Conservation (phyloP, 2,113 vertebrate species). For the Oophaga pumilio region DNA sequence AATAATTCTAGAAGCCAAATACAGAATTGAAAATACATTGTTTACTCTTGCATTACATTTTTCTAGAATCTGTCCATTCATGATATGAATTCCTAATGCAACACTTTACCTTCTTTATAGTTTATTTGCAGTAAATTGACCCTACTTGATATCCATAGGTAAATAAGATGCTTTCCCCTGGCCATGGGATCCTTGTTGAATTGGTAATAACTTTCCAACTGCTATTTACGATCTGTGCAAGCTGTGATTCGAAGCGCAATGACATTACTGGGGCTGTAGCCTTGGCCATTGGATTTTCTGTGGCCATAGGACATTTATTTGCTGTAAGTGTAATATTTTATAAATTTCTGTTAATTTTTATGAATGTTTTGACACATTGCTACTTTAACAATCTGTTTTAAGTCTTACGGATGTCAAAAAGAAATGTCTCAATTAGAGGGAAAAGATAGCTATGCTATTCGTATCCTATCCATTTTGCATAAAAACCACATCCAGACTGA, state of each 20-base stretch:
- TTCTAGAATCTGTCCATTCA: neutral
- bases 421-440: neutral
- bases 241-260: slow-evolving; percentile 89
- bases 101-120: neutral
- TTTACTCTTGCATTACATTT: neutral
- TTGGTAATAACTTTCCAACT: slow-evolving; percentile 94
- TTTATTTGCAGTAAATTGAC: neutral
- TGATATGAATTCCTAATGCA: neutral
- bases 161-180: slow-evolving; percentile 78
- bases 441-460: too few relatives aligned
- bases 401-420: neutral
- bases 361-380: neutral
- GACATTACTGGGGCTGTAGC: slow-evolving; percentile 89
- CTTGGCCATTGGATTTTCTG: slow-evolving; percentile 90
- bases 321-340: slow-evolving; percentile 79
- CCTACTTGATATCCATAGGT: slow-evolving; percentile 71
- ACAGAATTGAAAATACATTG: neutral
- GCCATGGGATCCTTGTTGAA: slow-evolving; percentile 90
- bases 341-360: neutral
- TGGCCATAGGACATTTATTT: slow-evolving; percentile 93
- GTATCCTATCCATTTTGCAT: too few relatives aligned
- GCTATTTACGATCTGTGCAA: slow-evolving; percentile 96
- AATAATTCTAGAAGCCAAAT: neutral
- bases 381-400: neutral
- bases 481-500: too few relatives aligned